phyloP scores from a whole-genome alignment of 1,140 invertebrate genomes.

The Leptonema lineaticorne region DNA sequence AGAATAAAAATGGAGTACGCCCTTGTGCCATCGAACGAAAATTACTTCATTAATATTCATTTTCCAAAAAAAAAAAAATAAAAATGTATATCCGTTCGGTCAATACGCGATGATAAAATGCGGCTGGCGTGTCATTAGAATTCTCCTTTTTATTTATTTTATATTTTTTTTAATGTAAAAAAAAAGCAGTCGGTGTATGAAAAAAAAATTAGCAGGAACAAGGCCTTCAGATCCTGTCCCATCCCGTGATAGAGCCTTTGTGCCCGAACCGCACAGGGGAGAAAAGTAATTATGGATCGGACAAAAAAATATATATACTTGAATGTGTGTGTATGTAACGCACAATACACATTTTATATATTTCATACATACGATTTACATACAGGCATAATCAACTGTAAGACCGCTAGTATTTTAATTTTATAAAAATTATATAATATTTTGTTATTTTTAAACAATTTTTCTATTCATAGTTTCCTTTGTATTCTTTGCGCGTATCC shows the following conservation, averaged over 20 bases:
- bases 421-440: no score
- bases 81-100: not conserved
- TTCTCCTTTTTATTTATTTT: no score
- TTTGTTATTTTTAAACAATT: no score
- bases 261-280: not conserved
- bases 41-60: not conserved
- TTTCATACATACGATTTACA: no score
- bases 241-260: not conserved
- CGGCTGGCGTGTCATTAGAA: not conserved
- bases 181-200: not conserved
- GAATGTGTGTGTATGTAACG: not conserved
- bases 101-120: not conserved
- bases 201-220: not conserved
- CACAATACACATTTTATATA: not conserved
- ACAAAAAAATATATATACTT: constrained; percentile 10
- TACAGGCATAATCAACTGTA: no score
- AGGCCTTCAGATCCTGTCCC: not conserved
- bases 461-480: no score
- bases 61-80: no score
- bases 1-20: no score
- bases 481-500: no score
- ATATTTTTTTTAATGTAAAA: not conserved
- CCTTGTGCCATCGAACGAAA: no score
- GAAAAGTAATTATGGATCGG: constrained; percentile 12
- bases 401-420: no score